Evolutionary conservation across 2,797 vertebrate genomes (phyloP).

Genomic region (Hemitrygon akajei): DNA sequence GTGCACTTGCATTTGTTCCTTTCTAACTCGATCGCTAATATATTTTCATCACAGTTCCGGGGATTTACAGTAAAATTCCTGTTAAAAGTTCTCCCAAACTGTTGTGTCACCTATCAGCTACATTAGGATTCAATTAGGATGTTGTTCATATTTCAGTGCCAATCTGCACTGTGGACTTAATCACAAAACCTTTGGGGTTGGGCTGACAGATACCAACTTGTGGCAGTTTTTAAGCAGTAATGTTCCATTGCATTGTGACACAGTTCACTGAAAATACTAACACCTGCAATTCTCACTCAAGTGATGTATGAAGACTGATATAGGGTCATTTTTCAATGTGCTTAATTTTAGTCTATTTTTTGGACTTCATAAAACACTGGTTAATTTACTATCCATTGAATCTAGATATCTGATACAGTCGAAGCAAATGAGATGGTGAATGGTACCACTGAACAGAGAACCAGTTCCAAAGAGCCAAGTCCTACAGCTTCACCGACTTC

Average conservation of each 20-base stretch:
- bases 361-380: background rate
- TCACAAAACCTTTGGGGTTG: background rate
- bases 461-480: slow-evolving; percentile 74
- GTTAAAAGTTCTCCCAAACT: background rate
- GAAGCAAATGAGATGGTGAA: slow-evolving; percentile 75
- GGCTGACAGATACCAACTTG: background rate
- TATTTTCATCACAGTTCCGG: background rate
- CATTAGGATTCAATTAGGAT: background rate
- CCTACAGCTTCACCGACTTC: slow-evolving; percentile 75
- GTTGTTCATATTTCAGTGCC: background rate
- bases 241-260: background rate
- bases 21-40: background rate
- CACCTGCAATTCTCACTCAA: background rate
- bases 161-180: background rate
- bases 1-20: background rate
- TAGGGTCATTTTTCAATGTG: background rate
- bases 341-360: slow-evolving; percentile 39
- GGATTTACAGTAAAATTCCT: background rate
- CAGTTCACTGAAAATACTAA: background rate
- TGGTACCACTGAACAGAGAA: slow-evolving; percentile 71
- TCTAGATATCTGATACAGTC: slow-evolving; percentile 64
- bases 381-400: slow-evolving; percentile 45
- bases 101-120: too few relatives aligned
- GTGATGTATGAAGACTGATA: background rate
- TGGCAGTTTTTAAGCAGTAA: background rate